Evolutionary conservation across 2,888 invertebrate genomes (phyloP), one percentile per base, ranked within the genome.

Genomic region (Andricus curvator): DNA sequence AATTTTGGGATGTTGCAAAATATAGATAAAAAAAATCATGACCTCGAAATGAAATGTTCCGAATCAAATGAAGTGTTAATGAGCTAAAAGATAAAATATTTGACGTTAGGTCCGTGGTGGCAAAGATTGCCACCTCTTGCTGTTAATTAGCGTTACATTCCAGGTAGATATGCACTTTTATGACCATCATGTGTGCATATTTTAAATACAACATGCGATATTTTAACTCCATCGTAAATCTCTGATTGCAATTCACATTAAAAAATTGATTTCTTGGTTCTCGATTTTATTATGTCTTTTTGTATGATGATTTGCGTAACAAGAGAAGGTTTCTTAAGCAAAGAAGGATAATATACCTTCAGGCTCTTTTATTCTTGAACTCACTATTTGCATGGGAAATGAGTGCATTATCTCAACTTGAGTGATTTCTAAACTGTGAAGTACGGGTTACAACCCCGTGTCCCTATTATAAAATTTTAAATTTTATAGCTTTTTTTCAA

Each of bases 151-250:
- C 29, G 29, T 51, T 33, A 51, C 29, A 25, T n/a, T 70, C 48
- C n/a, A 25, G 29, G 70, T 44, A 51, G 20, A 51, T 51, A 48
- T 29, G 20, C 22, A 70, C 17, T 70, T 70, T 62, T 48, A 51
- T 29, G 48, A 29, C 70, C 20, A 29, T 20, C 9, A 9, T 33
- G 13, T 70, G 9, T 48, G 51, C 70, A 51, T 68, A 68, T 70
- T 29, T 70, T 33, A 51, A 5, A 74, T 74, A 37, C 51, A 74
- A 56, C 25, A 51, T 29, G 33, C 56, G 48, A 74, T 74, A 33
- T 74, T 74, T 56, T 74, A 33, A 74, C 51, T 56, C 11, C 56
- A 33, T 74, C 51, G 29, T 74, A 51, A 74, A 56, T 74, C 56
- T 29, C 11, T 3, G 62, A 56, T 56, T 62, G 62, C 25, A 62